Percentiles rank a stretch among this genome's conserved stretches.
Evolutionary conservation across 2,888 invertebrate species (phyloP).

Genomic region (Gordius sp.): DNA sequence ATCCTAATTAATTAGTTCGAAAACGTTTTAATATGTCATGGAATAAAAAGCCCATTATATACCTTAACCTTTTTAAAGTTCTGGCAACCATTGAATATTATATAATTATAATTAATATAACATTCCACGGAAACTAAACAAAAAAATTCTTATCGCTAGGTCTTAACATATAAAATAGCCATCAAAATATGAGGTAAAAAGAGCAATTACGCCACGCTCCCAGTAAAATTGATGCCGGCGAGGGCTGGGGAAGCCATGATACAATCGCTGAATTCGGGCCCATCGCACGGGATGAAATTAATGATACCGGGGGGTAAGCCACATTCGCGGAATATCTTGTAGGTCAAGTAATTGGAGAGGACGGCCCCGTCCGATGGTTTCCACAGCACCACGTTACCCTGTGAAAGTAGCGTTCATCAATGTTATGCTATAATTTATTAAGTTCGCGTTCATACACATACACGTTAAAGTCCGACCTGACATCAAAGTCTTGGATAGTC

Average conservation of each 20-base stretch:
- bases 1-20: too few species aligned
- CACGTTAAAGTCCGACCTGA: too few species aligned
- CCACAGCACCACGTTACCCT: slow-evolving; percentile 89
- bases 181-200: neutral
- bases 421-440: too few species aligned
- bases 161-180: slow-evolving; percentile 9
- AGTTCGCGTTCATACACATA: too few species aligned
- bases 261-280: slow-evolving; percentile 69
- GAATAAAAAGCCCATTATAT: too few species aligned
- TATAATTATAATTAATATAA: slow-evolving; percentile 14
- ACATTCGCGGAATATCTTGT: slow-evolving; percentile 70
- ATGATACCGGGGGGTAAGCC: slow-evolving; percentile 84
- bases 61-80: too few species aligned
- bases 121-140: slow-evolving; percentile 12
- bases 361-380: slow-evolving; percentile 92
- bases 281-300: slow-evolving; percentile 82
- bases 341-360: slow-evolving; percentile 74
- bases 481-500: too few species aligned
- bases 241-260: slow-evolving; percentile 57
- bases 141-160: neutral
- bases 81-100: neutral
- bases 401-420: too few species aligned
- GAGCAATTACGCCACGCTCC: slow-evolving; percentile 58
- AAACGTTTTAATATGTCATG: too few species aligned
- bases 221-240: slow-evolving; percentile 87